phyloP scores from a whole-genome alignment of 2,888 invertebrate species.

The Eledone cirrhosa region DNA sequence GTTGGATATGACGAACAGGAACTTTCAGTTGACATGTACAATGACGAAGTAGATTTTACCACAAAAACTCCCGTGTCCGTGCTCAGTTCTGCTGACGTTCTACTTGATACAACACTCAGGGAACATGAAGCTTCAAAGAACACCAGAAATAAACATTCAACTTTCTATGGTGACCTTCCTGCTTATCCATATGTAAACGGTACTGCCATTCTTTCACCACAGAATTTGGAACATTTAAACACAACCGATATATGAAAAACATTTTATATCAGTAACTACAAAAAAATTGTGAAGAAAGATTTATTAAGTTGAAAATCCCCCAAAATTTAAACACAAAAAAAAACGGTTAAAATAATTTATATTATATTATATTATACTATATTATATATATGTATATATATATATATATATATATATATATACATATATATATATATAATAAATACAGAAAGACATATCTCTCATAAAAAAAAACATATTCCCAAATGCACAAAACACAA shows the following conservation, averaged over 20 bases:
- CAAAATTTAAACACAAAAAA: no score
- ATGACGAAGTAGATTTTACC: constrained; percentile 30
- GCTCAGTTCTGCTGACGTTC: constrained; percentile 18
- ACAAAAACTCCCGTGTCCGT: constrained; percentile 25
- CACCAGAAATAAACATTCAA: constrained; percentile 30
- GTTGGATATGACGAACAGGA: constrained; percentile 32
- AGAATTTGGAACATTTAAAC: constrained; percentile 22
- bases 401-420: not conserved
- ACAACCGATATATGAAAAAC: constrained; percentile 25
- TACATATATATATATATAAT: not conserved
- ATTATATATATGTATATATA: not conserved
- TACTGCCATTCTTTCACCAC: constrained; percentile 27
- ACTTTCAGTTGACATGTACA: constrained; percentile 32
- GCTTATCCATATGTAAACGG: constrained; percentile 22
- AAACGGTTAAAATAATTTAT: no score
- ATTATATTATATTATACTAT: no score
- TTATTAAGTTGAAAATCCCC: constrained; percentile 14
- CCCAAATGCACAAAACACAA: no score
- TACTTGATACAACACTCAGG: constrained; percentile 28
- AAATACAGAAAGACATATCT: no score
- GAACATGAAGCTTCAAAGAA: constrained; percentile 33
- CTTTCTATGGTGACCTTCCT: constrained; percentile 20
- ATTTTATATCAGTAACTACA: not conserved
- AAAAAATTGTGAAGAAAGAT: not conserved
- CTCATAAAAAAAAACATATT: no score